Conservation (phyloP, 2,113 vertebrate species). For the Plotosus lineatus region DNA sequence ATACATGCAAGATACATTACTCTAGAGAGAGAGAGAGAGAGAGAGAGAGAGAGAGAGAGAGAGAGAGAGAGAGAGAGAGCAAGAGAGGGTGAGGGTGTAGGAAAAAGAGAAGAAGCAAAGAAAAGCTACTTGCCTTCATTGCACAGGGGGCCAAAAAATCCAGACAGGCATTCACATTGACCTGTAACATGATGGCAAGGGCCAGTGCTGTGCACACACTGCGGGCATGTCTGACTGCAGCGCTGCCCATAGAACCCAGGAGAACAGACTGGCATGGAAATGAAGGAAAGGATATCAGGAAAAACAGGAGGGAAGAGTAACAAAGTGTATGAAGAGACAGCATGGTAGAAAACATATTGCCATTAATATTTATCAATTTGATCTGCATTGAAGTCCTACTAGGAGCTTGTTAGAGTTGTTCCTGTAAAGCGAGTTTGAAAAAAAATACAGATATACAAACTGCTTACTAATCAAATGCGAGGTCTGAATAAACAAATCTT, state of each 20-base stretch:
- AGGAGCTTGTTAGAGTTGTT: constrained; percentile 8
- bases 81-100: constrained; percentile 14
- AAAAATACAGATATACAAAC: background rate
- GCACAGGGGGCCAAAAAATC: constrained; percentile 89
- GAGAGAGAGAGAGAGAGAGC: too few species aligned
- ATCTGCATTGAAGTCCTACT: background rate
- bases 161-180: constrained; percentile 89
- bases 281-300: background rate
- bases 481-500: too few species aligned
- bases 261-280: constrained; percentile 80
- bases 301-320: background rate
- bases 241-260: constrained; percentile 90
- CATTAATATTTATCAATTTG: constrained; percentile 25
- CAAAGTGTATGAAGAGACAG: background rate
- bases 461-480: too few species aligned
- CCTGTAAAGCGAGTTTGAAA: background rate
- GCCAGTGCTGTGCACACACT: constrained; percentile 90
- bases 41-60: constrained; percentile 10
- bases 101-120: constrained; percentile 44
- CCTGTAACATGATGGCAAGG: constrained; percentile 92
- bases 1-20: constrained; percentile 41
- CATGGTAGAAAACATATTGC: constrained; percentile 7
- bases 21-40: constrained; percentile 3
- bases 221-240: constrained; percentile 89
- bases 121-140: constrained; percentile 85